phyloP scores from a whole-genome alignment of 2,888 invertebrate genomes.

The Hyposoter didymator region DNA sequence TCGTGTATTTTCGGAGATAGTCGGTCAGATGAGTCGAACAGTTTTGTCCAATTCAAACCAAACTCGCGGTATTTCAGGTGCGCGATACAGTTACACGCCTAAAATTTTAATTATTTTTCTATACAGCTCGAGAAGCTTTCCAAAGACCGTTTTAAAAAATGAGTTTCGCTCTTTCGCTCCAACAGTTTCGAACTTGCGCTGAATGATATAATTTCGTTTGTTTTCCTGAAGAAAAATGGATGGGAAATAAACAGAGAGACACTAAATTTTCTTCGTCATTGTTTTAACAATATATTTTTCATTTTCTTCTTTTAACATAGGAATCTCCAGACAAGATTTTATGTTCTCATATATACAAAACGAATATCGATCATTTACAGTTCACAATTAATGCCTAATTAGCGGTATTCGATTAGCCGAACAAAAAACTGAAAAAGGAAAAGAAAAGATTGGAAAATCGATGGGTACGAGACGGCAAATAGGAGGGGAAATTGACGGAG shows the following conservation, averaged over 20 bases:
- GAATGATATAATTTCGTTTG: not conserved
- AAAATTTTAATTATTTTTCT: not conserved
- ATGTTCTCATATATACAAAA: conserved; percentile 66
- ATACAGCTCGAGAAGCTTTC: not conserved
- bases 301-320: conserved; percentile 59
- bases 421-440: conserved; percentile 21
- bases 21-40: not conserved
- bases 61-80: not conserved
- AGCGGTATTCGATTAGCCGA: conserved; percentile 52
- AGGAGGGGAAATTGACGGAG: not conserved
- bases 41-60: not conserved
- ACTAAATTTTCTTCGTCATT: conserved; percentile 13
- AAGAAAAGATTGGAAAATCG: conserved; percentile 9
- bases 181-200: not conserved
- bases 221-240: not conserved
- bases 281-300: conserved; percentile 68
- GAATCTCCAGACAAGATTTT: conserved; percentile 60
- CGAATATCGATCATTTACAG: conserved; percentile 66
- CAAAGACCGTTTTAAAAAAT: not conserved
- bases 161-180: not conserved
- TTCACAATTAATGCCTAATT: conserved; percentile 58
- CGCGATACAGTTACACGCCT: not conserved
- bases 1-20: conserved; percentile 17
- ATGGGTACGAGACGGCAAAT: not conserved
- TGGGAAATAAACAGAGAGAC: not conserved